Base-by-base conservation (phyloP, 2,888 invertebrate genomes). In the Criorhina ranunculi region DNA sequence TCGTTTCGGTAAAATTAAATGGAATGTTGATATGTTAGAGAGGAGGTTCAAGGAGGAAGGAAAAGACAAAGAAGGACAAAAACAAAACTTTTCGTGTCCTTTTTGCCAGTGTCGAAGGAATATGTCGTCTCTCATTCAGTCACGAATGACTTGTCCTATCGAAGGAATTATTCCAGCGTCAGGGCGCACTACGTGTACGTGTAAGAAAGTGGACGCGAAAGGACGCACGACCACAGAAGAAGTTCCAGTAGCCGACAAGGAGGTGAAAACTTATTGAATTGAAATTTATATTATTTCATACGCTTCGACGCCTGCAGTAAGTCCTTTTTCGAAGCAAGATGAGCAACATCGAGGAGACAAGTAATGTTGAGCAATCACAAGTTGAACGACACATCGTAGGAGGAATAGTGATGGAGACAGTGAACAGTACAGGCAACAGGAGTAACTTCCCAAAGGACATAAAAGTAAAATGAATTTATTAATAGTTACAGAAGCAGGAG, bases 211-310 rank as follows among this genome's bases (percentile, higher is more conserved):
- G 17, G 62, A 42, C 33, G 35, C 40, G 17, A 24, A 44, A 17
- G 17, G 40, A 51, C 46, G 9, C 42, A n/a, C 35, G 7, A n/a
- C 5, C 2, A 5, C 12, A 59, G n/a, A 37, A 35, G 12, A 3
- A 8, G 1, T 11, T 17, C 31, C 15, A 15, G 37, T 33, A 11
- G 35, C 24, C 42, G 17, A 5, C 44, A 66, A 37, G 51, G 15
- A 55, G 72, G 17, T 40, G 11, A 64, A 69, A 70, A 80, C 69
- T 75, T 80, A 85, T 75, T 80, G 79, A 83, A 75, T 79, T 64
- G 64, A 79, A 70, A 75, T 75, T 69, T 75, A 64, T 80, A 85
- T 80, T 85, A 80, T 66, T 73, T 73, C 62, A 73, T 78, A 67
- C 55, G 83, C 83, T 62, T 78, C 62, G 67, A 42, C 73, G 62